Base-by-base conservation (phyloP, 23 tunicate genomes). In the Diplosoma virens region DNA sequence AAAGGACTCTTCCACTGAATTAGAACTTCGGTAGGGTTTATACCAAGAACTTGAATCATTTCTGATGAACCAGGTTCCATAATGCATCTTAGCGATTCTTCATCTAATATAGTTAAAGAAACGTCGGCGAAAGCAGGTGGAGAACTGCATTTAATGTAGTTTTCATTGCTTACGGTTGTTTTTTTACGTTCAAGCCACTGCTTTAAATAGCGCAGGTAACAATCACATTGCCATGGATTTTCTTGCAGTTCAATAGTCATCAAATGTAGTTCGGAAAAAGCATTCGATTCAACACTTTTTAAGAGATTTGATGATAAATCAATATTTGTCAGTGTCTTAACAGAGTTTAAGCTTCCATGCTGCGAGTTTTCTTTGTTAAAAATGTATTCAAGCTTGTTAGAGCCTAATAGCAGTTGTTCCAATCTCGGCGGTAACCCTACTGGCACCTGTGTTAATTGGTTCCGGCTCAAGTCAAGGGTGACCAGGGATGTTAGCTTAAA, bases 171-270 rank as follows among this genome's bases (percentile, higher is more conserved):
- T 34, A 85, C 28, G 2, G 24, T 23, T n/a, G 50, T 35, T 5
- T 2, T 26, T 35, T 79, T 36, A 11, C 47, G 56, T 18, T 79
- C 61, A 6, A 85, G 71, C 97, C 92, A 91, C 21, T 28, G 54
- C 37, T 94, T 87, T 6, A 94, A 64, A 52, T 82, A 82, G 29
- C 48, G 3, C 75, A 89, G 53, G 54, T 89, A 59, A 22, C 78
- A 74, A 53, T 89, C 85, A 80, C 96, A 89, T 23, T 36, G 67
- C 96, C 96, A 89, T 16, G 89, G 96, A 50, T 89, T 89, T 77
- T 71, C 66, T 6, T 78, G 80, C 1, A 89, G 66, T 2, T 71
- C 41, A 33, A 78, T 29, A 3, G 85, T 22, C 1, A 30, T 26
- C 33, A 88, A 65, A 4, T 36, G 2, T 6, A 88, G 75, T 26